These are phyloP conservation scores for Andrena trimmerana DNA, from an alignment of 2,888 invertebrate genomes.

Conservation along the genomic window DNA sequence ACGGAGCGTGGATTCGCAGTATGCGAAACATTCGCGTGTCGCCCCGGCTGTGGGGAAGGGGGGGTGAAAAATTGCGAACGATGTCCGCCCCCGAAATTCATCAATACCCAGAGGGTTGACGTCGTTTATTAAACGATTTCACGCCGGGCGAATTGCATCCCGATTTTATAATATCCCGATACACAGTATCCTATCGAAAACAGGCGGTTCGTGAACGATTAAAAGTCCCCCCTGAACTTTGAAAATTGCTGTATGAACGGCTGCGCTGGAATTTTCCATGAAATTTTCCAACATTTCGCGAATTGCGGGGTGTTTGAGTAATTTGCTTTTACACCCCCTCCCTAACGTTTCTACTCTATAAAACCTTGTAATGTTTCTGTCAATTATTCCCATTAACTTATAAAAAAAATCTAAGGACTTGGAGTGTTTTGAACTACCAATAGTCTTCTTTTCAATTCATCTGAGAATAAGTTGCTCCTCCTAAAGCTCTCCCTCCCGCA, in stretches of 20 bases:
- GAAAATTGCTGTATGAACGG: slow-evolving; percentile 5
- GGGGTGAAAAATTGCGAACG: slow-evolving; percentile 44
- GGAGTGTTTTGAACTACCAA: no score
- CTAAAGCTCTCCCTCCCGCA: no score
- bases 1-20: slow-evolving; percentile 17
- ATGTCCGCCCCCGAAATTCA: slow-evolving; percentile 22
- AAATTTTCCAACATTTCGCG: not conserved
- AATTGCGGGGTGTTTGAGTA: not conserved
- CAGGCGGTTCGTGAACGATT: slow-evolving; percentile 14
- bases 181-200: slow-evolving; percentile 24
- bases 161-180: slow-evolving; percentile 43
- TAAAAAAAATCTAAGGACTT: no score
- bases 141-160: slow-evolving; percentile 31
- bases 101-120: slow-evolving; percentile 28
- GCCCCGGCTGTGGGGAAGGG: not conserved
- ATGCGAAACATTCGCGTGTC: slow-evolving; percentile 25
- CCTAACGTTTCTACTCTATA: no score
- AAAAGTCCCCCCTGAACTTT: slow-evolving; percentile 22
- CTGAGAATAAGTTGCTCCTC: no score
- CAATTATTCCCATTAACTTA: no score
- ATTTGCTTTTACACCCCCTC: not conserved
- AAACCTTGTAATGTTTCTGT: no score
- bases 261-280: slow-evolving; percentile 1
- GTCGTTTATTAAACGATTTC: slow-evolving; percentile 55
- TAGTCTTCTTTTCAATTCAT: no score